Evolutionary conservation across 1,140 invertebrate species (phyloP).

Genomic region (Elymnias hypermnestra): DNA sequence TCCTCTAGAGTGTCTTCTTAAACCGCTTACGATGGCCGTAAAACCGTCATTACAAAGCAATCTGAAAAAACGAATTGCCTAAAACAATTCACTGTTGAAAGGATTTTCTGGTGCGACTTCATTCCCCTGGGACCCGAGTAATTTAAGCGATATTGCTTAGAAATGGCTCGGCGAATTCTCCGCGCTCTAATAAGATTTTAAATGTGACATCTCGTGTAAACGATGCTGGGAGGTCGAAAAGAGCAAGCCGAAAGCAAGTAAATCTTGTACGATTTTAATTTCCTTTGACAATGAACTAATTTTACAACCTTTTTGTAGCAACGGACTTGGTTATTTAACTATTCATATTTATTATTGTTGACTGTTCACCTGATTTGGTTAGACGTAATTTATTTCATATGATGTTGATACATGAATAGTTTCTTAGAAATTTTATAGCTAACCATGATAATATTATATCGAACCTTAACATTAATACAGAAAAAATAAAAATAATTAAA

Average conservation of each 20-base stretch:
- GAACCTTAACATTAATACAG: too few species aligned
- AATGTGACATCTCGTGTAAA: constrained; percentile 38
- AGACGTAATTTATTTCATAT: too few species aligned
- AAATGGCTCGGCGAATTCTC: constrained; percentile 31
- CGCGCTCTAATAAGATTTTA: constrained; percentile 50
- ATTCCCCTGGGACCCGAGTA: constrained; percentile 27
- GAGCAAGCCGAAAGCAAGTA: not conserved
- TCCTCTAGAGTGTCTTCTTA: not conserved
- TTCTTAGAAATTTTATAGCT: too few species aligned
- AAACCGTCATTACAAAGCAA: constrained; percentile 25
- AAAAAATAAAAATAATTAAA: too few species aligned
- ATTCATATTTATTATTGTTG: too few species aligned
- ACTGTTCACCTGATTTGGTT: too few species aligned
- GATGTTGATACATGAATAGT: too few species aligned
- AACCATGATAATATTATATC: too few species aligned
- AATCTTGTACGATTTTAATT: too few species aligned
- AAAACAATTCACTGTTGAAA: constrained; percentile 31
- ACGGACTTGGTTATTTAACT: too few species aligned
- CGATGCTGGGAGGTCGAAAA: not conserved
- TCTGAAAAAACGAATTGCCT: constrained; percentile 29
- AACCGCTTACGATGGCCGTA: constrained; percentile 9
- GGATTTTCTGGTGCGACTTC: constrained; percentile 22
- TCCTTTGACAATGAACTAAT: too few species aligned
- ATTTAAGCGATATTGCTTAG: constrained; percentile 39
- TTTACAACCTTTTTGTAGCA: too few species aligned